Base-by-base conservation (phyloP, 2,888 invertebrate genomes). In the Bruchidius siliquastri region DNA sequence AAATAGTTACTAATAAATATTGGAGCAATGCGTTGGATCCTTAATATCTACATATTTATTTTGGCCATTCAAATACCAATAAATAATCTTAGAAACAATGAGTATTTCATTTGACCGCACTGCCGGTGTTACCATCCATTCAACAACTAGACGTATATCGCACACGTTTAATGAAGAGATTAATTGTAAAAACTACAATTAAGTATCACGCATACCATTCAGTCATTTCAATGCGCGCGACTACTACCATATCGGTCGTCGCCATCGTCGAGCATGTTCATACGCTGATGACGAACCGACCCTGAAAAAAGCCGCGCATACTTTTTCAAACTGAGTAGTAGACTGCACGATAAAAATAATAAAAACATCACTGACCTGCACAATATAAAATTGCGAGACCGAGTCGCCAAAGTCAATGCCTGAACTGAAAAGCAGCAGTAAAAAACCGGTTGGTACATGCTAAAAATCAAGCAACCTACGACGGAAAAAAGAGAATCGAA, bases 351-450 rank as follows among this genome's bases (percentile, higher is more conserved):
- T 85, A 85, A 85, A 85, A 85, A 85, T 84, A 85, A 85, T 84
- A 85, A 85, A 84, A 85, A 84, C 84, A 83, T 82, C 81, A 84
- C 85, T 85, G 85, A 85, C 85, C 85, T 84, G 85, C 84, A 82
- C 85, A 85, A 85, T 84, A 84, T 84, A 84, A 85, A 84, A 85
- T 84, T 81, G 82, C 83, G 80, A 80, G 82, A 77, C 76, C 78
- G 74, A 79, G 77, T 77, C 75, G 76, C 77, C 73, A 77, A 78
- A 79, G 78, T 82, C 80, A 80, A 82, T 80, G 82, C 80, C 81
- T 82, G 82, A 79, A 81, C 81, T 81, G 79, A 82, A 81, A 82
- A 82, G 81, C 82, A 82, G 82, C 82, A 81, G 83, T 83, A 84
- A 84, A 84, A 84, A 84, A 84, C 84, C 84, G 84, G 84, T 84